Percentiles rank a stretch among this genome's conserved stretches.
These are phyloP conservation scores for Catotricha subobsoleta DNA, from an alignment of 2,888 invertebrate genomes.

Conservation along the genomic window DNA sequence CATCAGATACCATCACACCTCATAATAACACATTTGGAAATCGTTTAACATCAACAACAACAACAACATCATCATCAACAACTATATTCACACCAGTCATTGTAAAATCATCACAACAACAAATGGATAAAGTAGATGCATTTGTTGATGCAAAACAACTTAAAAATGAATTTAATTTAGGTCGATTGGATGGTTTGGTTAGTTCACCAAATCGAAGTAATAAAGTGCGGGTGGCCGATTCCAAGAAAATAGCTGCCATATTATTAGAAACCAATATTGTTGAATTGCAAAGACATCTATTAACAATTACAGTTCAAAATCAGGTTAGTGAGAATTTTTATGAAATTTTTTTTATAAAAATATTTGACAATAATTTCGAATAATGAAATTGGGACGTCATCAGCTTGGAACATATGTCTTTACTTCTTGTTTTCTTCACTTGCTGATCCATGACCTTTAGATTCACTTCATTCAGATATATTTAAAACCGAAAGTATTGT, in stretches of 20 bases:
- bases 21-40: background rate
- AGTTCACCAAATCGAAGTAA: constrained; percentile 43
- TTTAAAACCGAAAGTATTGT: too few species aligned
- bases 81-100: constrained; percentile 7
- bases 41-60: background rate
- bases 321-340: too few species aligned
- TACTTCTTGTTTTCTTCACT: too few species aligned
- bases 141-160: constrained; percentile 20
- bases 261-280: constrained; percentile 63
- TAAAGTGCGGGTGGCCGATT: constrained; percentile 47
- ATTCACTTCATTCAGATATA: too few species aligned
- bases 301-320: constrained; percentile 65
- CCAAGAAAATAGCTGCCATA: constrained; percentile 65
- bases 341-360: too few species aligned
- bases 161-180: constrained; percentile 27
- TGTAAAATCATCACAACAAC: constrained; percentile 7
- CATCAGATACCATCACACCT: constrained; percentile 4
- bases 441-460: too few species aligned
- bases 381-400: too few species aligned
- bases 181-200: constrained; percentile 50
- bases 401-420: too few species aligned
- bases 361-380: too few species aligned
- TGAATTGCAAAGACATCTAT: constrained; percentile 66
- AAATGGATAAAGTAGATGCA: too few species aligned
- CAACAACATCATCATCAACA: background rate